Evolutionary conservation across 2,797 vertebrate species (phyloP), one percentile per base, ranked within the genome.

Genomic region (Capromys pilorides): DNA sequence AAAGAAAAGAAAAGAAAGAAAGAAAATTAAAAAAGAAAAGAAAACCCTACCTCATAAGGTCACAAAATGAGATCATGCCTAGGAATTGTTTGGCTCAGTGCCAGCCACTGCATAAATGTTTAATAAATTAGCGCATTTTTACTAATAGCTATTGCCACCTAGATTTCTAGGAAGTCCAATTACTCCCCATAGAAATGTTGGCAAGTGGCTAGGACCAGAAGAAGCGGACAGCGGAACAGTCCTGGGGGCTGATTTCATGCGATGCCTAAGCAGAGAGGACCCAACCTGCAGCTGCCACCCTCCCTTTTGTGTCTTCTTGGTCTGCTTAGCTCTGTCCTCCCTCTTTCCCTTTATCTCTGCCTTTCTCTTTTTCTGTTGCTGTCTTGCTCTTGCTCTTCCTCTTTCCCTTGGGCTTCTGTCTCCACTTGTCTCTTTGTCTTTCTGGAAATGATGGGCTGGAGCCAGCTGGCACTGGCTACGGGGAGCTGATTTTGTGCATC

Each of bases 101-200:
- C 84, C 94, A 96, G 81, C 67, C 66, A 79, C 51, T 78, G 81
- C 89, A 67, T 64, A 91, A 85, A 39, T 84, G 26, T 90, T 93
- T 85, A 69, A 95, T 88, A 93, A 85, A 90, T 90, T 73, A 95
- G 79, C 82, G 90, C 62, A 84, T 79, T 90, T 89, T 71, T 51
- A 39, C n/a, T 36, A 73, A 91, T 64, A 66, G 67, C 71, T 75
- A 41, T 22, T 61, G 62, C 66, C 36, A 87, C 73, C 62, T 89
- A 86, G 86, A 88, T 69, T 95, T 79, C 61, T 51, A 95, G 69
- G 82, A 94, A 93, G 85, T 82, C 77, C 59, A 51, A 62, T 88
- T 57, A 59, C 64, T 86, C 84, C 59, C 86, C 12, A 11, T 14
- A 90, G 69, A 77, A 49, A 16, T 78, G 83, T 21, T 39, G 22